Evolutionary conservation across 2,113 vertebrate genomes (phyloP), one percentile per base, ranked within the genome.

Genomic region (Elaphurus davidianus): DNA sequence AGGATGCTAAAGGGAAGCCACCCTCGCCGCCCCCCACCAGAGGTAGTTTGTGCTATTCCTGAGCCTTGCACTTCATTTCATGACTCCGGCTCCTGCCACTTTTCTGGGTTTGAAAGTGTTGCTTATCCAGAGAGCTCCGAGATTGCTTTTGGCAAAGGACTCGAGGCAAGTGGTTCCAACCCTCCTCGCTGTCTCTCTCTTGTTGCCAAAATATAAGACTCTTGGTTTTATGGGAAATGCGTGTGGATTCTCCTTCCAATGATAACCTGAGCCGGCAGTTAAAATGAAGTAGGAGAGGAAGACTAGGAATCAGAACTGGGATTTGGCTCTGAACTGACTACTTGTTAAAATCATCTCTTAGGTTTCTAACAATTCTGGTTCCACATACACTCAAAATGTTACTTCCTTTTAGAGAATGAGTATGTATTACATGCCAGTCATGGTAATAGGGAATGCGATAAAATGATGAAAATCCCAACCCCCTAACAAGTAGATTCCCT

Each of bases 141-240:
- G 54, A 91, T 62, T 89, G 91, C 71, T 97, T 96, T 97, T 98
- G 98, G 97, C 96, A 96, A 92, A 97, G 67, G 45, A 91, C 78
- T 64, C 27, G 23, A 83, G 71, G 78, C 57, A 90, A 50, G 45
- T 90, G 23, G 67, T 94, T 95, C 84, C 89, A 98, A 84, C 19
- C 33, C 78, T 92, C 79, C 62, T 97, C 19, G 0, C 87, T 96
- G 40, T 88, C 71, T 94, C 36, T 85, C 17, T 96, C 45, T 83
- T 91, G 52, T 97, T 98, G 96, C 97, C 97, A 97, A 97, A 98
- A 97, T 85, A 98, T 60, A 93, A 45, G 71, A 85, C 33, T 94
- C 82, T 97, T 91, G 83, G 71, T 87, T 97, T 98, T 87, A 83
- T 52, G n/a, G 78, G 40, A 97, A 95, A 93, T 11, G 79, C 12